These are phyloP conservation scores for Triops longicaudatus DNA, from an alignment of 1,140 invertebrate species.

Conservation along the genomic window DNA sequence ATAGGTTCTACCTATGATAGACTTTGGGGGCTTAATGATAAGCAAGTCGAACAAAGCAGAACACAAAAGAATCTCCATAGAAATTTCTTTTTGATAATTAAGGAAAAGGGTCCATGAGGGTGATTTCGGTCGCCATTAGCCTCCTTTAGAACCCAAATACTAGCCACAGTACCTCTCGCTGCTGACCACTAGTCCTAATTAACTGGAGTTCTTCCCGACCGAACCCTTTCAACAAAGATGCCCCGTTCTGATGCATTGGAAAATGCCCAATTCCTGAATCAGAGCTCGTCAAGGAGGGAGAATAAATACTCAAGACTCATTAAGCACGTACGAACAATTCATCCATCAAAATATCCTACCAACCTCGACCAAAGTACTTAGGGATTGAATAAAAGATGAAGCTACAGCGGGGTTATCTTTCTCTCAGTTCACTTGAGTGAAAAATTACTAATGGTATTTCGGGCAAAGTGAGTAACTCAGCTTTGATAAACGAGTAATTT, in stretches of 20 bases:
- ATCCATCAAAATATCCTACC: background rate
- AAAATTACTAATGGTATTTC: no score
- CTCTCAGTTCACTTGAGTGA: background rate
- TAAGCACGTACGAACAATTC: background rate
- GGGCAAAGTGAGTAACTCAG: no score
- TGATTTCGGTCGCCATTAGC: background rate
- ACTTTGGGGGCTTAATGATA: background rate
- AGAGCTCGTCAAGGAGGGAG: background rate
- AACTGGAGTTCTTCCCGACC: background rate
- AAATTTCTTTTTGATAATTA: background rate
- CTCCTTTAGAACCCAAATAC: slow-evolving; percentile 1
- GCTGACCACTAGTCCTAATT: background rate
- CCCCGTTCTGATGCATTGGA: background rate
- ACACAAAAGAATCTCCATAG: background rate
- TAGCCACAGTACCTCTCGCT: background rate
- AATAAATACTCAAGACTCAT: background rate
- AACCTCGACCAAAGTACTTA: background rate
- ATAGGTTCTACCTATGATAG: background rate
- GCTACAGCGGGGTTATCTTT: background rate
- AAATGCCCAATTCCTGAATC: background rate
- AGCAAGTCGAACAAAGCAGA: background rate
- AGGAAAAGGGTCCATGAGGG: background rate
- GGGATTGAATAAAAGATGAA: background rate
- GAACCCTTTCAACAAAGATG: background rate
- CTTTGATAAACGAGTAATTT: no score